phyloP scores from a whole-genome alignment of 2,888 invertebrate species.

The Ptychoptera albimana region DNA sequence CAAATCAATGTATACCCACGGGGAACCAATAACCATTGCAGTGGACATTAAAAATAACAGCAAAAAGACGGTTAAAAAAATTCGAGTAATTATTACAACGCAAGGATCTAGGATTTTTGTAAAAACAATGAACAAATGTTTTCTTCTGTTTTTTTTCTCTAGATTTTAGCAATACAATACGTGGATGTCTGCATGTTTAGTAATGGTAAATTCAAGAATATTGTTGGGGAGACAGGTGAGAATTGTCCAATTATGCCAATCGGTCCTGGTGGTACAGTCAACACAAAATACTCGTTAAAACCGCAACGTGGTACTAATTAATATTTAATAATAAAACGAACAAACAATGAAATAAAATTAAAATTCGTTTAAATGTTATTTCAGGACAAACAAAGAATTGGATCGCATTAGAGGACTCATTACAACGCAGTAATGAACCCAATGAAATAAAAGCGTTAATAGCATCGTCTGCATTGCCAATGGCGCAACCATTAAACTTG shows the following conservation, averaged over 20 bases:
- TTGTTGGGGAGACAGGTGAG: constrained; percentile 32
- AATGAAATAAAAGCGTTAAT: constrained; percentile 31
- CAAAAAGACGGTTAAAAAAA: constrained; percentile 65
- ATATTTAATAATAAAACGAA: too few species aligned
- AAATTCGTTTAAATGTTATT: neutral
- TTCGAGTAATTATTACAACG: constrained; percentile 45
- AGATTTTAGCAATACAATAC: constrained; percentile 3
- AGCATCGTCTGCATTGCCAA: constrained; percentile 40
- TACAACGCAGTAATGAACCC: constrained; percentile 50
- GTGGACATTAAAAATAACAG: constrained; percentile 65
- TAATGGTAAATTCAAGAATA: constrained; percentile 79
- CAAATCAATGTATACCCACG: constrained; percentile 68
- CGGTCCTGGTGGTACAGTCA: constrained; percentile 43
- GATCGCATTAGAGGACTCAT: constrained; percentile 79
- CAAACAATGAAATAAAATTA: neutral
- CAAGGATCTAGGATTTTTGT: too few species aligned
- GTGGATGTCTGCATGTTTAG: constrained; percentile 87
- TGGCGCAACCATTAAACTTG: constrained; percentile 26
- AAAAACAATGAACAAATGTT: too few species aligned
- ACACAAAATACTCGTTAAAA: constrained; percentile 46
- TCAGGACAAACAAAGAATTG: constrained; percentile 70
- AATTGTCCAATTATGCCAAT: constrained; percentile 27
- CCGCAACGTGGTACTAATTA: constrained; percentile 43
- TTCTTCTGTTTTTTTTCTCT: neutral
- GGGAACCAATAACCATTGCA: constrained; percentile 60